A percentile compares a stretch with the other conserved stretches of the same genome.
These are phyloP conservation scores for Cyclina sinensis DNA, from an alignment of 1,140 invertebrate species.

Conservation along the genomic window DNA sequence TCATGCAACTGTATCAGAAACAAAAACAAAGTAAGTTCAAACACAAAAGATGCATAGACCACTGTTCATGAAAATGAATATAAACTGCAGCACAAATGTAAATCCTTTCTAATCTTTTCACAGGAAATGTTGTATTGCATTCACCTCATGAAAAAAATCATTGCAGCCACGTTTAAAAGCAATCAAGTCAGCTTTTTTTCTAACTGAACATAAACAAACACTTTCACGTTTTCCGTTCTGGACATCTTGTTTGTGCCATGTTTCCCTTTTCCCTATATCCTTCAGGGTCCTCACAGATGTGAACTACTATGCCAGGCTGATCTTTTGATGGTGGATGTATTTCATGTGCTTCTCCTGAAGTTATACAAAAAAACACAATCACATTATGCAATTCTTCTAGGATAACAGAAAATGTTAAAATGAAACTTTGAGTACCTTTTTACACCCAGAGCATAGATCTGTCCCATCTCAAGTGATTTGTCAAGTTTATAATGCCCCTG, in stretches of 20 bases:
- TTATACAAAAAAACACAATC: conserved; percentile 17
- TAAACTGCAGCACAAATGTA: neutral
- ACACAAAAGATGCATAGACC: neutral
- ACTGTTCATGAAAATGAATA: neutral
- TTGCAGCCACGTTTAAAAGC: neutral
- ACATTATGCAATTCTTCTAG: too few species aligned
- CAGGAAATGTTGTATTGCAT: neutral
- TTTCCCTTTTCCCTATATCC: conserved; percentile 68
- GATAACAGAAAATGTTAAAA: too few species aligned
- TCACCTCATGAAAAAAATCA: neutral
- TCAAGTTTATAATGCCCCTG: too few species aligned
- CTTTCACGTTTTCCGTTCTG: conserved; percentile 60
- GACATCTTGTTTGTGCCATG: conserved; percentile 76
- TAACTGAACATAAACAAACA: neutral
- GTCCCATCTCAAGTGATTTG: too few species aligned
- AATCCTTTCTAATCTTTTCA: neutral
- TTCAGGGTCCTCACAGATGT: conserved; percentile 89
- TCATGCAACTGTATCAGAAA: neutral
- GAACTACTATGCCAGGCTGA: conserved; percentile 96
- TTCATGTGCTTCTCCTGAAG: conserved; percentile 80
- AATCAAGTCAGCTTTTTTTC: neutral
- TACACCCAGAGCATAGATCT: too few species aligned
- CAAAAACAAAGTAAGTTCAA: neutral
- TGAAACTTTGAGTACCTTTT: too few species aligned
- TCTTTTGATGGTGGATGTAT: conserved; percentile 90